Base-by-base conservation (phyloP, 2,113 vertebrate species). In the Sardina pilchardus region DNA sequence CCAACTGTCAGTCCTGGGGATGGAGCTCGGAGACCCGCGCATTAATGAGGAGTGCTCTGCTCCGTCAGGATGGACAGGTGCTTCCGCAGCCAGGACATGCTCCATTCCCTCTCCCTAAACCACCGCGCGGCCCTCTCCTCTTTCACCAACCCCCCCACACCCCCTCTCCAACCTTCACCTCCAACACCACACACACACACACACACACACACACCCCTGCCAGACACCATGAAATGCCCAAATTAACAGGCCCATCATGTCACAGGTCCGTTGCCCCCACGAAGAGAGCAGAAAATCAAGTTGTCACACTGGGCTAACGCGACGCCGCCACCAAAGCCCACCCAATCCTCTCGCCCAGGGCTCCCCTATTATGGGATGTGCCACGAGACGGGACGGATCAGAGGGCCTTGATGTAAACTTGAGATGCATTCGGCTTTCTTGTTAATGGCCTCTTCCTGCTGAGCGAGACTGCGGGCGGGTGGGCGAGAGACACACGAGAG, bases 241-340 rank as follows among this genome's bases (percentile, higher is more conserved):
- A 97, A 97, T 97, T 96, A 97, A 95, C 96, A 96, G 93, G 95
- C 95, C 95, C 95, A 96, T 97, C 96, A 96, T 95, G 96, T 96
- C 95, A 95, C 89, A 88, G 95, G 94, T 95, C 87, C 94, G 94
- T 93, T 93, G 95, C 94, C 95, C 95, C 94, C 94, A 95, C 87
- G 86, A 95, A 94, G 96, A 96, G 95, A 96, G 96, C 96, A 97
- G 95, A 96, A 97, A 97, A 98, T 97, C 93, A 97, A 96, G 96
- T 96, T 97, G 97, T 97, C 96, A 98, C 95, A 96, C 95, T 92
- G 92, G 94, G 95, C 95, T 95, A 94, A 94, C 90, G 94, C 59
- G 63, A 95, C 94, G 95, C 94, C 95, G 94, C 94, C 95, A 95
- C 94, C 95, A 95, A 78, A 89, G 94, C 81, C 88, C 83, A 81